phyloP scores from a whole-genome alignment of 2,797 vertebrate genomes.

The Champsocephalus esox region DNA sequence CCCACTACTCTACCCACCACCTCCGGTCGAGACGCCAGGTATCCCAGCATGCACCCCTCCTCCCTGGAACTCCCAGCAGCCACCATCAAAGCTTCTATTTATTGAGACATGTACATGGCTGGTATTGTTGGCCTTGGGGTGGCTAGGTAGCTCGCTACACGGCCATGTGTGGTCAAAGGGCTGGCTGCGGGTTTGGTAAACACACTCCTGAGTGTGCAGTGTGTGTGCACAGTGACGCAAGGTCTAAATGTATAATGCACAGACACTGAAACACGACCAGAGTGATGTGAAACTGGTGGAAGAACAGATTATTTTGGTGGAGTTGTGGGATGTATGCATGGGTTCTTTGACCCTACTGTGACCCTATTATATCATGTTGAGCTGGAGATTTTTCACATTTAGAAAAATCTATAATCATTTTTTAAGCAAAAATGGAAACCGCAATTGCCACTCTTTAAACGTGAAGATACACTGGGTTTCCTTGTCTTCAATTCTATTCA shows the following conservation, averaged over 20 bases:
- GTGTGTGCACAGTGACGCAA: slow-evolving; percentile 54
- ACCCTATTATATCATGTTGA: slow-evolving; percentile 18
- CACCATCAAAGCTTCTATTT: slow-evolving; percentile 85
- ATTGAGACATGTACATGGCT: slow-evolving; percentile 76
- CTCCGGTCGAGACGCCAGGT: slow-evolving; percentile 78
- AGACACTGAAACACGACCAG: slow-evolving; percentile 30
- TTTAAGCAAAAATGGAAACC: background rate
- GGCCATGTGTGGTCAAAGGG: slow-evolving; percentile 78
- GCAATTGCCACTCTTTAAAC: background rate
- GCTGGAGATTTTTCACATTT: background rate
- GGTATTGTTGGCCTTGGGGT: slow-evolving; percentile 74
- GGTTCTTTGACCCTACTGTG: slow-evolving; percentile 38
- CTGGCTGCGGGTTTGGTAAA: slow-evolving; percentile 66
- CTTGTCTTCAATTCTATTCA: background rate
- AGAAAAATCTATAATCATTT: accelerated
- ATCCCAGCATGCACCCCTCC: slow-evolving; percentile 79
- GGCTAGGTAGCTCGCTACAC: slow-evolving; percentile 47
- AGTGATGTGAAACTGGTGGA: slow-evolving; percentile 46
- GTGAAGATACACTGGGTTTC: background rate
- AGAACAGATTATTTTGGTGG: slow-evolving; percentile 28
- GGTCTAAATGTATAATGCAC: slow-evolving; percentile 54
- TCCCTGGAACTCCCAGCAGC: slow-evolving; percentile 77
- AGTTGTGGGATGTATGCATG: slow-evolving; percentile 24
- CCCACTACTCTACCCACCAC: slow-evolving; percentile 63
- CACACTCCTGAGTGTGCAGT: slow-evolving; percentile 61